These are phyloP conservation scores for Drosophila nr. fundita DNA, from an alignment of 2,888 invertebrate species.

Conservation along the genomic window DNA sequence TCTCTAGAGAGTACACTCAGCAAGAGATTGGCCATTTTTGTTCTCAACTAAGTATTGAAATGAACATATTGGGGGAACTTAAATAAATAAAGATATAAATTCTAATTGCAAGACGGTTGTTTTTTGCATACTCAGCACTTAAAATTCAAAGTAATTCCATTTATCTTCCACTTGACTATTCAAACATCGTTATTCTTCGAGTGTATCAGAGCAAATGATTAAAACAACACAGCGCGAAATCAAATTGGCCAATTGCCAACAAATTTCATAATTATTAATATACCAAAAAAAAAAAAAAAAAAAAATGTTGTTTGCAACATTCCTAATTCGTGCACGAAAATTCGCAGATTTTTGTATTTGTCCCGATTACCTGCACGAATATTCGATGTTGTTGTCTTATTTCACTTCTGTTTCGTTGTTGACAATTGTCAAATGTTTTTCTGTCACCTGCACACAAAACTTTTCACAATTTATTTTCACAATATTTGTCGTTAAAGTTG, in stretches of 20 bases:
- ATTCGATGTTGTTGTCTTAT: constrained; percentile 13
- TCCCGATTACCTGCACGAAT: constrained; percentile 36
- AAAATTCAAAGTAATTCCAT: background rate
- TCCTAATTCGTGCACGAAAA: constrained; percentile 9
- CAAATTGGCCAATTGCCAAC: constrained; percentile 66
- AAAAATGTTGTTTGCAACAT: constrained; percentile 11
- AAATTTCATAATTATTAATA: constrained; percentile 48
- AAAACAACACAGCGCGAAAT: constrained; percentile 14
- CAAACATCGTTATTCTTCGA: background rate
- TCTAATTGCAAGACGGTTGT: background rate
- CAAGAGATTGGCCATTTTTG: background rate
- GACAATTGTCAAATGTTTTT: constrained; percentile 39
- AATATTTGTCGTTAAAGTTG: constrained; percentile 45
- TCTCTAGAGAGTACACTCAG: constrained; percentile 15
- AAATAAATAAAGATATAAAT: background rate
- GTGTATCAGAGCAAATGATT: constrained; percentile 1
- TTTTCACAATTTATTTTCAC: constrained; percentile 47
- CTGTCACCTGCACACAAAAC: constrained; percentile 4
- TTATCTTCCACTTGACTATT: background rate
- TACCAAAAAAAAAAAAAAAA: background rate
- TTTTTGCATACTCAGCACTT: background rate
- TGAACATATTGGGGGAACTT: background rate
- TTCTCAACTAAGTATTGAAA: background rate
- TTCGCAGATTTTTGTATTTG: constrained; percentile 17
- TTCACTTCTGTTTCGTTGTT: constrained; percentile 17